Evolutionary conservation across 2,113 vertebrate genomes (phyloP), one percentile per base, ranked within the genome.

Genomic region (Melospiza melodia): DNA sequence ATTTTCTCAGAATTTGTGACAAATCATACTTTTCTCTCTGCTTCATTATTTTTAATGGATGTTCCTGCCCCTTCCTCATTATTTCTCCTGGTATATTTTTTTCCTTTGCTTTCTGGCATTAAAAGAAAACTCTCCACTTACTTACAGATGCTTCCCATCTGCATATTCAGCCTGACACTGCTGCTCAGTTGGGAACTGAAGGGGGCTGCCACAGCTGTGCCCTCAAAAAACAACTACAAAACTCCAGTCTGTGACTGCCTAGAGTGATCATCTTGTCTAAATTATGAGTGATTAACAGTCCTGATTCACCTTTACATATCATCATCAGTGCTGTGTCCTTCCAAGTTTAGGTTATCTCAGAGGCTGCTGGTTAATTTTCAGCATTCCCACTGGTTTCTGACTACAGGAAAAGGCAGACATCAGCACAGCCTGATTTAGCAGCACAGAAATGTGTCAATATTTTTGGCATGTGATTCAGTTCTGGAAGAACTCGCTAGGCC

Each of bases 281-380:
- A 74, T 87, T 84, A 76, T 46, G 49, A 93, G 65, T 39, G 39
- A 93, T 84, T 52, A 85, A 23, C 61, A 88, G 33, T 81, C 69
- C 46, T 62, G 68, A 81, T 81, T 94, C 89, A 67, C 59, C 55
- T 90, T 57, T 58, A 68, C 11, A 17, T n/a, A 62, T 44, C 37
- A 49, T 17, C 49, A 84, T 67, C 58, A 61, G 39, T 65, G 57
- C 43, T 57, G n/a, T 33, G 59, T 39, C 84, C 66, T 94, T 92
- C 82, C 90, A 94, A 73, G 57, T 80, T 75, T 21, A 87, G 22
- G 44, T 35, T 84, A 76, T 87, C 55, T 93, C 43, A 66, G 87
- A 89, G 63, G 58, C 37, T 91, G 66, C 80, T 4, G 76, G 62
- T 57, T 95, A 81, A 94, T 88, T 91, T 96, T 86, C 66, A 94